phyloP scores from a whole-genome alignment of 2,797 vertebrate genomes.

The Etheostoma perlongum region DNA sequence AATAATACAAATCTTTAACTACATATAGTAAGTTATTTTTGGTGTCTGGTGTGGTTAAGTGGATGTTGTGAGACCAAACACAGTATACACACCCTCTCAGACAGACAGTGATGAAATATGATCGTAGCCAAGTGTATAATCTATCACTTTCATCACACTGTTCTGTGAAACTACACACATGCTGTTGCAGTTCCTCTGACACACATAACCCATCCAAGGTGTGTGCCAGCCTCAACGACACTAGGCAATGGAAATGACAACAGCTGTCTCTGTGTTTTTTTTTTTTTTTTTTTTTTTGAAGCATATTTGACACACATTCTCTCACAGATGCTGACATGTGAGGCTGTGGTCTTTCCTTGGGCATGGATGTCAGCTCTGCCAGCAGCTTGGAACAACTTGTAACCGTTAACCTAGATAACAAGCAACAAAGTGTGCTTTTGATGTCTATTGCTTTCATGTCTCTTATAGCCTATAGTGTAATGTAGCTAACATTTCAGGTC shows the following conservation, averaged over 20 bases:
- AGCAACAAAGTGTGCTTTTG: neutral
- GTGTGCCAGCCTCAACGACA: neutral
- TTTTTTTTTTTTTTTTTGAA: neutral
- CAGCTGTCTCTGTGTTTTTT: neutral
- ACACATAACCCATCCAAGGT: neutral
- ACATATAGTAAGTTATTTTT: neutral
- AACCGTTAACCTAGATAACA: constrained; percentile 26
- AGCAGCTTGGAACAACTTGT: neutral
- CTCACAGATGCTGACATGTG: neutral
- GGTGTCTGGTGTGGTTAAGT: neutral
- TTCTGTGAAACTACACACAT: neutral
- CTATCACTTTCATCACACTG: neutral
- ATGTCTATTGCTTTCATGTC: neutral
- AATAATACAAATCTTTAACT: neutral
- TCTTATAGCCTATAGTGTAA: neutral
- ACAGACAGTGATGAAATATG: neutral
- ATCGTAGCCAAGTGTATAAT: neutral
- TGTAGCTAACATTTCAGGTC: no score
- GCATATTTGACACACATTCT: neutral
- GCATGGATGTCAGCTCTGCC: neutral
- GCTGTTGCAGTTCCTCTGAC: neutral
- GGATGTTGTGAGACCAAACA: neutral
- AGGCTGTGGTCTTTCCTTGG: neutral
- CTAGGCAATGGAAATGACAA: neutral
- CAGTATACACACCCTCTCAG: neutral